These are phyloP conservation scores for Eudasyphora cyanicolor DNA, from an alignment of 2,888 invertebrate genomes.

Conservation along the genomic window DNA sequence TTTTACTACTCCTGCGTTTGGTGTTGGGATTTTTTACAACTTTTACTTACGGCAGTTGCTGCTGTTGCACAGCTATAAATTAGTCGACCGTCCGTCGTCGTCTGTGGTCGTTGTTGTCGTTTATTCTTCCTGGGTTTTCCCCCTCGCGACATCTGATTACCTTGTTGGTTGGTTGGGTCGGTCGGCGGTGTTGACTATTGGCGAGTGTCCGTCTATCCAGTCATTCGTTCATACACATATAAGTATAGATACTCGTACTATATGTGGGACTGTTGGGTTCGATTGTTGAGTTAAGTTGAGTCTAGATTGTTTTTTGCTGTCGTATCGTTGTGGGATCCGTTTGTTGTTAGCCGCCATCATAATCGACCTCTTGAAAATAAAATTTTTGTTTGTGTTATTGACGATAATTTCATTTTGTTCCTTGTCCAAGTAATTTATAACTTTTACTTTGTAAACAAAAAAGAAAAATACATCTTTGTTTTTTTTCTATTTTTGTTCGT, in stretches of 20 bases:
- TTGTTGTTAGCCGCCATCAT: conserved; percentile 59
- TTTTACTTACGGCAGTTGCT: conserved; percentile 53
- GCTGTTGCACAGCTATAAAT: conserved; percentile 18
- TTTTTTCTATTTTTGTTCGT: background rate
- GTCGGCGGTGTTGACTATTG: too few species aligned
- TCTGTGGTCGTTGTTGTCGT: background rate
- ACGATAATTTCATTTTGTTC: conserved; percentile 48
- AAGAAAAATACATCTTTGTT: too few species aligned
- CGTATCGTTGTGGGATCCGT: conserved; percentile 13
- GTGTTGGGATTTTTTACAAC: conserved; percentile 25
- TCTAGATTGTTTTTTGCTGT: background rate
- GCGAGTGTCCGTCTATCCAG: conserved; percentile 3
- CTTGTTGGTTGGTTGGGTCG: too few species aligned
- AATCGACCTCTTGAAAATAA: conserved; percentile 57
- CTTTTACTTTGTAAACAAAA: conserved; percentile 38
- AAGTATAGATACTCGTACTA: too few species aligned
- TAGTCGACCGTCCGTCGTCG: background rate
- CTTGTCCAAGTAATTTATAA: conserved; percentile 44
- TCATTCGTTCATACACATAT: too few species aligned
- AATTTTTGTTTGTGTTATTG: conserved; percentile 45
- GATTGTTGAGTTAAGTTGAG: background rate
- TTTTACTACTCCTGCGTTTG: conserved; percentile 18
- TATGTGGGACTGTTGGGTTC: conserved; percentile 10
- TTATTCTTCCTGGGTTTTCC: background rate
- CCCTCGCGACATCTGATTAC: background rate